These are phyloP conservation scores for Meriones psammophilus DNA, from an alignment of 2,797 vertebrate species.

Conservation along the genomic window DNA sequence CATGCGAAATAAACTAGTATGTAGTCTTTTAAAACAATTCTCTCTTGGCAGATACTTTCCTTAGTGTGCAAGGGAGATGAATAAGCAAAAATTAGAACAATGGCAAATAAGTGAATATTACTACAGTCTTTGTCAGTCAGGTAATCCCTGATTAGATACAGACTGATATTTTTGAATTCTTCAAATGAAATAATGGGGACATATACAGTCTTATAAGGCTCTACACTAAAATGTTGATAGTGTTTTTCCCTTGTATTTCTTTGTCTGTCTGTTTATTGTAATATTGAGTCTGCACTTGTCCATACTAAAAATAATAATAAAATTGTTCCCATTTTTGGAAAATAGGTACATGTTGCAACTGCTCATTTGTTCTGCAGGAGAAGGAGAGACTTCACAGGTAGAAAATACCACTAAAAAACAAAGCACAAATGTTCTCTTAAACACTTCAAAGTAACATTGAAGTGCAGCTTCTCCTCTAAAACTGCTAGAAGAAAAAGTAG, in stretches of 20 bases:
- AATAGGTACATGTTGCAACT: not conserved
- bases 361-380: not conserved
- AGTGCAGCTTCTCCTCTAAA: not conserved
- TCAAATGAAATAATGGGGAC: constrained; percentile 18
- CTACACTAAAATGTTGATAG: constrained; percentile 27
- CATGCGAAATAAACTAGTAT: not conserved
- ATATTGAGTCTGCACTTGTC: constrained; percentile 8
- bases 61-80: not conserved
- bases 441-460: not conserved
- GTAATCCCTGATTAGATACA: constrained; percentile 10
- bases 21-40: not conserved
- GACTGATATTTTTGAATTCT: not conserved
- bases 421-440: constrained; percentile 16
- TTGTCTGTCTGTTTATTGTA: constrained; percentile 50
- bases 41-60: constrained; percentile 12
- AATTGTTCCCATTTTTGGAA: constrained; percentile 36
- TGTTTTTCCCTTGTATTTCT: not conserved
- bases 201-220: constrained; percentile 13
- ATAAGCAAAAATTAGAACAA: constrained; percentile 6
- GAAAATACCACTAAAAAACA: constrained; percentile 53
- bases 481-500: not conserved
- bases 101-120: constrained; percentile 44
- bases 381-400: not conserved
- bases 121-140: not conserved
- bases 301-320: constrained; percentile 42